Evolutionary conservation across 2,888 invertebrate species (phyloP).

Genomic region (Acleris literana): DNA sequence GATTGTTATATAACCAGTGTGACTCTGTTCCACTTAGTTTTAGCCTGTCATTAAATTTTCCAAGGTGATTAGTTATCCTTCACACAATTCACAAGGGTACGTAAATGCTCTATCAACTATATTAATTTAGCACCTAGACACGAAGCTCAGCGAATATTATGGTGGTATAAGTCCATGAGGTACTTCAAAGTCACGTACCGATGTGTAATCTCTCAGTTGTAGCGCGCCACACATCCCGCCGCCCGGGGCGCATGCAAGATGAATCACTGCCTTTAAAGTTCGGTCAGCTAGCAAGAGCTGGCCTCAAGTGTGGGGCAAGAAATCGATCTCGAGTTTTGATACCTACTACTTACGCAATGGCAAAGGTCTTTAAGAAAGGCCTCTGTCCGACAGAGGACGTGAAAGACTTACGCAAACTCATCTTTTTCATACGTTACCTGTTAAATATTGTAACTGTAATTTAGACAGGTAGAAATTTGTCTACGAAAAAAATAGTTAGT

Average conservation of each 20-base stretch:
- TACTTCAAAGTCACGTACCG: constrained; percentile 59
- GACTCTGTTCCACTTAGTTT: no score
- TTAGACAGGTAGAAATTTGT: no score
- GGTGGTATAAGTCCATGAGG: constrained; percentile 60
- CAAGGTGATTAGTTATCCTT: neutral
- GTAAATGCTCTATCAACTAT: constrained; percentile 7
- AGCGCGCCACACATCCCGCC: constrained; percentile 55
- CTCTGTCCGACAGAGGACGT: no score
- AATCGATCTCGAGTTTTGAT: neutral
- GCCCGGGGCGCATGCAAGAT: constrained; percentile 44
- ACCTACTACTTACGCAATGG: neutral
- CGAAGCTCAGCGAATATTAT: constrained; percentile 44
- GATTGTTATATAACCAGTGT: no score
- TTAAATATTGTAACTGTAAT: neutral
- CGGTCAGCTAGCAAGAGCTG: constrained; percentile 30
- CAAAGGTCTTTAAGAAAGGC: no score
- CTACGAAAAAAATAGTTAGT: no score
- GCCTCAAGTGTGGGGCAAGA: constrained; percentile 9
- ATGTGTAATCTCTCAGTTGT: constrained; percentile 60
- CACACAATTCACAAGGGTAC: constrained; percentile 11
- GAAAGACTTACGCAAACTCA: no score
- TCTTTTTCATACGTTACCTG: neutral
- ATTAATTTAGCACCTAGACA: constrained; percentile 36
- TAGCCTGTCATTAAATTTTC: no score
- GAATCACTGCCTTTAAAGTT: constrained; percentile 33